Base-by-base conservation (phyloP, 2,113 vertebrate species). In the Entosphenus tridentatus region DNA sequence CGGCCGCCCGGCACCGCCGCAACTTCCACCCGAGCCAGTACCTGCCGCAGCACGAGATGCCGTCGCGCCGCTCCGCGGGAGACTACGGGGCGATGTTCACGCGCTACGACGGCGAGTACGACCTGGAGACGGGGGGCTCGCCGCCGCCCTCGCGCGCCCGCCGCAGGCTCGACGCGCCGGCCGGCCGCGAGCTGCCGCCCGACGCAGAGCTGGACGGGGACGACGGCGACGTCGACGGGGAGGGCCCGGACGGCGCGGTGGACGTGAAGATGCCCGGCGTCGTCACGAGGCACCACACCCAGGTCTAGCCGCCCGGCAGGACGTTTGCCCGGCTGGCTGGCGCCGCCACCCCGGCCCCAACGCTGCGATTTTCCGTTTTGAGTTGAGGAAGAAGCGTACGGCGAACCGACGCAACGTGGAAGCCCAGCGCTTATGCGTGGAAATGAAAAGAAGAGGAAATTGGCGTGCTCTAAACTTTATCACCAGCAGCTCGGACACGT, bases 11-110 rank as follows among this genome's bases (percentile, higher is more conserved):
- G 62, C n/a, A 65, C 62, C 62, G 82, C 71, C 86, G 86, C 72
- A 84, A 87, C 75, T 93, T 88, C 80, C 81, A 83, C 80, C 80
- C 90, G 65, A 88, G 83, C 74, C 87, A 88, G 74, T 98, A 89
- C 74, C 83, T 95, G 74, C 87, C 89, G 70, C 86, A 79, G 71
- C 87, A 91, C 80, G 86, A 87, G 69, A 69, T 81, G 77, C 83
- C 83, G 62, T n/a, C 62, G 21, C 62, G 62, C 21, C 62, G 62
- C 62, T 9, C 10, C 62, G 62, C 62, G n/a, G 21, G 62, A 21
- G 62, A 65, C 62, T 65, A 65, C 62, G 62, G 62, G 21, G n/a
- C 10, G 62, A 21, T 21, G n/a, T 65, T 65, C 62, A n/a, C n/a
- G 21, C 62, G 62, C 62, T 65, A 65, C 62, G 62, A 65, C 10